Percentiles rank a stretch among this genome's conserved stretches.
These are phyloP conservation scores for Thereva unica DNA, from an alignment of 2,888 invertebrate genomes.

Conservation along the genomic window DNA sequence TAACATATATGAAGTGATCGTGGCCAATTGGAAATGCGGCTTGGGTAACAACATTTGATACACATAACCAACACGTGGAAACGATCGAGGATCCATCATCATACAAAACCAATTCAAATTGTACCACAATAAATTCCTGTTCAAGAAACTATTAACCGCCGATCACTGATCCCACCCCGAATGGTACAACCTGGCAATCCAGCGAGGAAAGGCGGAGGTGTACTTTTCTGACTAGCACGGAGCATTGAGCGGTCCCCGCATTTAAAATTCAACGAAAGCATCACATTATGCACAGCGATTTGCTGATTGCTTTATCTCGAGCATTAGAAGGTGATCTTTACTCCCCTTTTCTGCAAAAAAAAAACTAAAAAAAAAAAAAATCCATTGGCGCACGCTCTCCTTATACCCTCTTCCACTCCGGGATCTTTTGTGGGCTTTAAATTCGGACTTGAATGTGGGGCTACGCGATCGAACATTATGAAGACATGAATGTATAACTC, in stretches of 20 bases:
- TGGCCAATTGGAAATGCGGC: no score
- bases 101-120: no score
- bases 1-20: no score
- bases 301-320: conserved; percentile 22
- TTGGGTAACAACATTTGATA: no score
- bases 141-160: conserved; percentile 27
- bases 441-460: conserved; percentile 6
- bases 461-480: conserved; percentile 23
- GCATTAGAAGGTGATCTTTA: conserved; percentile 12
- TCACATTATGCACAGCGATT: conserved; percentile 17
- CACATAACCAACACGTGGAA: no score
- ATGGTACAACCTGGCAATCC: background rate
- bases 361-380: background rate
- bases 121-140: conserved; percentile 15
- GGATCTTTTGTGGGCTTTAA: background rate
- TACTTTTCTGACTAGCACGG: background rate
- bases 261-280: conserved; percentile 13
- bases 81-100: no score
- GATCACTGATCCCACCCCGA: conserved; percentile 2
- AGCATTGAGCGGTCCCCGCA: background rate
- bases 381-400: conserved; percentile 17
- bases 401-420: background rate
- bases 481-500: conserved; percentile 25
- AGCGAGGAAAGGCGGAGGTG: conserved; percentile 4
- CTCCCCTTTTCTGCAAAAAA: background rate